phyloP scores from a whole-genome alignment of 2,888 invertebrate species.

The Drosophila pseudotakahashii region DNA sequence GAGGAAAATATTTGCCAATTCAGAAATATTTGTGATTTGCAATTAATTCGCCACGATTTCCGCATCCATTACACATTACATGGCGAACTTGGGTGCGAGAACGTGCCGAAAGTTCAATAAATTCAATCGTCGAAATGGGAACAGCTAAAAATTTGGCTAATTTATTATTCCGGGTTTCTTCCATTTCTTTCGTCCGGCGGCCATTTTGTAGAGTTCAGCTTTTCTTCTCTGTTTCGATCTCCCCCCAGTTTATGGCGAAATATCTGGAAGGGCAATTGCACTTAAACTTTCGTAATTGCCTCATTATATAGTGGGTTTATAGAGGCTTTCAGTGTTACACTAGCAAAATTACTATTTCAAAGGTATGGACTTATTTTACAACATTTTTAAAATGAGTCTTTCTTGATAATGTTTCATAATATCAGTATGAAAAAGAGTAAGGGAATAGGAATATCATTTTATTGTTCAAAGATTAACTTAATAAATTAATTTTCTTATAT shows the following conservation, averaged over 20 bases:
- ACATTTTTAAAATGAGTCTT: too few species aligned
- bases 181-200: slow-evolving; percentile 8
- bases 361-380: too few species aligned
- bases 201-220: slow-evolving; percentile 29
- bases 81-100: background rate
- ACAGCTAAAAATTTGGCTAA: slow-evolving; percentile 4
- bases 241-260: background rate
- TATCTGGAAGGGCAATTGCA: slow-evolving; percentile 4
- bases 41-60: slow-evolving; percentile 19
- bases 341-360: too few species aligned
- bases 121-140: slow-evolving; percentile 2
- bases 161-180: slow-evolving; percentile 18
- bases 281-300: slow-evolving; percentile 2
- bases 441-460: too few species aligned
- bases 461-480: too few species aligned
- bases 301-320: background rate
- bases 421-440: too few species aligned
- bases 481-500: too few species aligned
- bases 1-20: slow-evolving; percentile 17
- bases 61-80: slow-evolving; percentile 29
- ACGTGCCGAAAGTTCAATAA: slow-evolving; percentile 27
- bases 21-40: slow-evolving; percentile 28
- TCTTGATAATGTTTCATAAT: too few species aligned
- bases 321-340: background rate
- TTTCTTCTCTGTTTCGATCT: background rate